Percentiles rank a stretch among this genome's conserved stretches.
These are phyloP conservation scores for Eristalis intricaria DNA, from an alignment of 2,888 invertebrate genomes.

Conservation along the genomic window DNA sequence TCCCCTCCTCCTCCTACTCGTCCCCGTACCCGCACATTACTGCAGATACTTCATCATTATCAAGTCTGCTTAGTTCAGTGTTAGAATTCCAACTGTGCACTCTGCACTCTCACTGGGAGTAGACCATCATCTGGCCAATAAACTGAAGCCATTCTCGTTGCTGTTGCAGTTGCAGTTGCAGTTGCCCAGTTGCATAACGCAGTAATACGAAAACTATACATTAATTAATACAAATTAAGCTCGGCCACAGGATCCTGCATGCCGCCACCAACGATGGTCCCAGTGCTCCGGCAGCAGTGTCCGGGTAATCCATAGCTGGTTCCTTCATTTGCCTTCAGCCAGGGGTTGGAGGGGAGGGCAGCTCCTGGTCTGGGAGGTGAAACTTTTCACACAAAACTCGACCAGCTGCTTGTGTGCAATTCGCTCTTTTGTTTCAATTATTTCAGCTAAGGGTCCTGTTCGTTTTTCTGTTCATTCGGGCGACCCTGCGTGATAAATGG, in stretches of 20 bases:
- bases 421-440: constrained; percentile 68
- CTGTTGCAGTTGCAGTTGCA: constrained; percentile 24
- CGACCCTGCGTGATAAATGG: constrained; percentile 48
- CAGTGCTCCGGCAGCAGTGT: constrained; percentile 47
- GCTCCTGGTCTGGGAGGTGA: not conserved
- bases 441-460: constrained; percentile 26
- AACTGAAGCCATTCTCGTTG: constrained; percentile 29
- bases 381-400: constrained; percentile 48
- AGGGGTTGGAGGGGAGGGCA: too few relatives aligned
- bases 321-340: constrained; percentile 18
- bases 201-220: constrained; percentile 67
- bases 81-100: not conserved
- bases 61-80: not conserved
- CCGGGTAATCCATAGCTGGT: constrained; percentile 56
- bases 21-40: not conserved
- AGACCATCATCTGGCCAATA: constrained; percentile 58
- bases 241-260: constrained; percentile 41
- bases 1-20: not conserved
- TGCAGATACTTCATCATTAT: not conserved
- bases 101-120: constrained; percentile 59
- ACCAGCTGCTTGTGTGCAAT: constrained; percentile 33
- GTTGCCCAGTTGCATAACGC: constrained; percentile 27
- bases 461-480: constrained; percentile 16
- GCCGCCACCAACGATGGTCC: not conserved
- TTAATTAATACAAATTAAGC: constrained; percentile 72